Evolutionary conservation across 2,113 vertebrate genomes (phyloP).

Genomic region (Dryoscopus gambensis): DNA sequence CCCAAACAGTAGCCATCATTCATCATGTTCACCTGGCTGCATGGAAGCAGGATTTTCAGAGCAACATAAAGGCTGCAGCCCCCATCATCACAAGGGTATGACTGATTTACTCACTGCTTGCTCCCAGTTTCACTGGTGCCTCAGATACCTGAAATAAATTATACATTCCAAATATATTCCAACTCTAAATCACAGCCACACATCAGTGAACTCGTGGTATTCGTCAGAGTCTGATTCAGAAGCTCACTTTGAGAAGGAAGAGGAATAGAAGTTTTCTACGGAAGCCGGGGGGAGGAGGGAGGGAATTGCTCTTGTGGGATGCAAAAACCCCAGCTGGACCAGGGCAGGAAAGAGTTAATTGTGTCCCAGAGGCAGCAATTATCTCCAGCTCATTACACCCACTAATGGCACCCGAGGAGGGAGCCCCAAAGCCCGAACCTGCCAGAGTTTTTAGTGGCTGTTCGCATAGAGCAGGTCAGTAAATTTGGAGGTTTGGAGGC

Average conservation of each 20-base stretch:
- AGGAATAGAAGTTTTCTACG: background rate
- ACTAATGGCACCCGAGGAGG: background rate
- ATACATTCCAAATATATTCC: background rate
- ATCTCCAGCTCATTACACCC: background rate
- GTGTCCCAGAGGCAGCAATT: background rate
- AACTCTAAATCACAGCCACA: background rate
- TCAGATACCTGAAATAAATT: background rate
- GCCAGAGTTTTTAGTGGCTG: background rate
- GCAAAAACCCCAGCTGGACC: background rate
- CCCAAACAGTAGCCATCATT: background rate
- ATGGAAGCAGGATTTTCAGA: background rate
- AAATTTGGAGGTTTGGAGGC: background rate
- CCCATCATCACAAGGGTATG: background rate
- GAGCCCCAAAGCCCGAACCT: background rate
- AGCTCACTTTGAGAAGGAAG: background rate
- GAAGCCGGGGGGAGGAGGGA: background rate
- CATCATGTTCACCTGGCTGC: background rate
- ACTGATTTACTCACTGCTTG: background rate
- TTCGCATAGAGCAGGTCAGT: background rate
- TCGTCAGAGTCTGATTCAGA: background rate
- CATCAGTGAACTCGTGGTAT: background rate
- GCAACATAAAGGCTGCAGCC: background rate
- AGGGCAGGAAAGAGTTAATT: constrained; percentile 26
- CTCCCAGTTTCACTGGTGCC: background rate
- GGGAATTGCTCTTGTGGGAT: background rate